Evolutionary conservation across 2,888 invertebrate genomes (phyloP), one percentile per base, ranked within the genome.

Genomic region (Lucinisca nassula): DNA sequence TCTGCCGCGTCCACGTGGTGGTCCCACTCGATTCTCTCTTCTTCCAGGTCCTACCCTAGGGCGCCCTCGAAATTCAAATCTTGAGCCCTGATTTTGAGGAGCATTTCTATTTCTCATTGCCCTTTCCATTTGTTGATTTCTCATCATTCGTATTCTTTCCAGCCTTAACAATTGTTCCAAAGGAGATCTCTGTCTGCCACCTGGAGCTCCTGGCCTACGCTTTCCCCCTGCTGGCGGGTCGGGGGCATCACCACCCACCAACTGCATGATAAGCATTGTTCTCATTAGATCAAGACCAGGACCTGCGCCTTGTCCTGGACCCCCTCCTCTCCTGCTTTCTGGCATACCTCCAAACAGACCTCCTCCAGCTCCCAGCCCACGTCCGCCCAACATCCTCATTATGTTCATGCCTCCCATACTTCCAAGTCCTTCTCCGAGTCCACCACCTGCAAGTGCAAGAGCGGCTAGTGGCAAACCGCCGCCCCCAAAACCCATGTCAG

Each of bases 221-320:
- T 17, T 40, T 0, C 37, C 58, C 8, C 30, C 12, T 8, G 84
- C 37, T 35, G 74, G 74, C 8, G 84, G 61, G 14, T 80, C 80
- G 3, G 84, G 84, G 40, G 79, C 80, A 32, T 80, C 80, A 32
- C 79, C 84, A 6, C 79, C 79, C 21, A 84, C 58, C 8, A 84
- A 27, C 27, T 76, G 79, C 76, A 84, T 70, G 38, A 84, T 35
- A 45, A 80, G 58, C 75, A 70, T 51, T 12, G 79, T 75, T 40
- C 73, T 58, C 32, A 84, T 58, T 32, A 84, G 24, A 24, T 79
- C 45, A 30, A 74, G 67, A 14, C 32, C 49, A 17, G 75, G 67
- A 0, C 27, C 40, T 17, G 40, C 40, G 0, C 58, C 38, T 14
- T 37, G 10, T n/a, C 30, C 61, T 3, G 24, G 24, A 8, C 70